A percentile compares a stretch with the other conserved stretches of the same genome.
phyloP scores from a whole-genome alignment of 2,888 invertebrate genomes.

The Serripes groenlandicus region DNA sequence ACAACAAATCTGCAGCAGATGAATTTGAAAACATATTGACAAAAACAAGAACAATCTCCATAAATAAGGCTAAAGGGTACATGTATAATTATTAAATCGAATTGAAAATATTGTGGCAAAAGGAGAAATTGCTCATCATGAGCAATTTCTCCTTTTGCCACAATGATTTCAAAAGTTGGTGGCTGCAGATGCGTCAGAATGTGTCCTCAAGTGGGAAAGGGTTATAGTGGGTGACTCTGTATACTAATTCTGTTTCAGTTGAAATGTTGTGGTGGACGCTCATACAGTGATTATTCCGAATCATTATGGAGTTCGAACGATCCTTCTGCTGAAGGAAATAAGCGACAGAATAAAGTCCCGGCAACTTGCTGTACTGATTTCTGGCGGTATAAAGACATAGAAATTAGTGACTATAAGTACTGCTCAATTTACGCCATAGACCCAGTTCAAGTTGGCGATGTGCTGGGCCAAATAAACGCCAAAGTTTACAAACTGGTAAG shows the following conservation, averaged over 20 bases:
- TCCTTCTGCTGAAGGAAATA: background rate
- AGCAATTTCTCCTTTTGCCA: background rate
- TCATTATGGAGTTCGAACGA: conserved; percentile 74
- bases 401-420: conserved; percentile 42
- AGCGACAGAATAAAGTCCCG: conserved; percentile 69
- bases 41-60: no score
- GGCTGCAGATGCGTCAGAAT: background rate
- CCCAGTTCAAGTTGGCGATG: conserved; percentile 21
- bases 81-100: no score
- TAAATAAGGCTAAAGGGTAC: no score
- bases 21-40: no score
- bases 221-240: background rate
- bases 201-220: background rate
- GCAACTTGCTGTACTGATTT: conserved; percentile 79
- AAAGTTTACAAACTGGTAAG: conserved; percentile 29
- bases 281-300: conserved; percentile 73
- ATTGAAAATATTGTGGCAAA: background rate
- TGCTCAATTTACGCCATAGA: conserved; percentile 65
- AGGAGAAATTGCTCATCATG: background rate
- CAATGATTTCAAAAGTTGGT: background rate
- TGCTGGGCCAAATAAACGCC: conserved; percentile 41
- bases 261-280: conserved; percentile 78
- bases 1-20: no score
- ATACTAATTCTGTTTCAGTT: conserved; percentile 65
- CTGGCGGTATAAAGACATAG: conserved; percentile 68